phyloP scores from a whole-genome alignment of 2,797 vertebrate genomes.

The Gadopsis marmoratus region DNA sequence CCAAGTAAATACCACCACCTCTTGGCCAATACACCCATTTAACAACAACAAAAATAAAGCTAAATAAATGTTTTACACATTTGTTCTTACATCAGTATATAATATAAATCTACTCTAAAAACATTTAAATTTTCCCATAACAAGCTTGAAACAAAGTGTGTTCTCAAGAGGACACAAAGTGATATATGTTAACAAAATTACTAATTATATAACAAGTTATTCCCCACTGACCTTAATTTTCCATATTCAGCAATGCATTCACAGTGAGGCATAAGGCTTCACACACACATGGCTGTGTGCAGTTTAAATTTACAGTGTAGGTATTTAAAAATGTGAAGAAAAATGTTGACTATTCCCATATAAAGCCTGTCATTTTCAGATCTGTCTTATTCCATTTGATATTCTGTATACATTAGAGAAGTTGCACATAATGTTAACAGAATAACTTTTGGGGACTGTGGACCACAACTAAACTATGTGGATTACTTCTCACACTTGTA shows the following conservation, averaged over 20 bases:
- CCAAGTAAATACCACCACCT: constrained; percentile 50
- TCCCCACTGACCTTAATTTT: neutral
- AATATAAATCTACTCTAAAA: neutral
- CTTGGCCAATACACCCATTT: constrained; percentile 14
- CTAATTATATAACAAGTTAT: neutral
- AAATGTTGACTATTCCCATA: neutral
- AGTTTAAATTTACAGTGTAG: neutral
- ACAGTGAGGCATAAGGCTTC: neutral
- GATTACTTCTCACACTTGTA: neutral
- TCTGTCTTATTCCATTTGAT: neutral
- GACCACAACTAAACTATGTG: neutral
- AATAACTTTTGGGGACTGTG: constrained; percentile 7
- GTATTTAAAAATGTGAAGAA: neutral
- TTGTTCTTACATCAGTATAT: neutral
- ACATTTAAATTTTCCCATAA: neutral
- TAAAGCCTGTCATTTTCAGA: neutral
- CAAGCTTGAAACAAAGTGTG: neutral
- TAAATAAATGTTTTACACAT: neutral
- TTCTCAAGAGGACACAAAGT: neutral
- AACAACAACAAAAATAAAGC: neutral
- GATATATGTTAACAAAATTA: neutral
- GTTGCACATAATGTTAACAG: neutral
- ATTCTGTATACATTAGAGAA: neutral
- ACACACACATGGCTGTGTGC: neutral
- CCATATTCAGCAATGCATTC: neutral